Conservation (phyloP, 2,797 vertebrate species). For the Percopsis omiscomaycus region DNA sequence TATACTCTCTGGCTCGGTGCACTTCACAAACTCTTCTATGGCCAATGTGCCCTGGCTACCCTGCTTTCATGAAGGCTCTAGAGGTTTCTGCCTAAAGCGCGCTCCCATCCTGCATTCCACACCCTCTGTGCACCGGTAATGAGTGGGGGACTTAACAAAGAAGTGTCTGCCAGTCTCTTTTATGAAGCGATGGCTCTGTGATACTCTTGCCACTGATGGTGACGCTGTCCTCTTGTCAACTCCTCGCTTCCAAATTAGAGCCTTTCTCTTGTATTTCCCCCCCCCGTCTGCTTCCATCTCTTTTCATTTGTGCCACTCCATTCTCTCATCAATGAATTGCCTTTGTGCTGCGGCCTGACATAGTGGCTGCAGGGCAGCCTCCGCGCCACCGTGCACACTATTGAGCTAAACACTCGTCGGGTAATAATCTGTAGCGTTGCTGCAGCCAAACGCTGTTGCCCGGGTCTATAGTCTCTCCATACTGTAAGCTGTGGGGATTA, state of each 20-base stretch:
- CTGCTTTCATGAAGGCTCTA: constrained; percentile 60
- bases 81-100: constrained; percentile 62
- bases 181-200: constrained; percentile 62
- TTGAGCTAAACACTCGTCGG: constrained; percentile 44
- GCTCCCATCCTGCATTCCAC: constrained; percentile 57
- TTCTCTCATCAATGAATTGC: constrained; percentile 39
- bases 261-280: constrained; percentile 25
- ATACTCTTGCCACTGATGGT: constrained; percentile 66
- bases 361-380: constrained; percentile 26
- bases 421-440: constrained; percentile 56
- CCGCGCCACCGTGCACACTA: constrained; percentile 14
- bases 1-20: constrained; percentile 57
- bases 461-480: constrained; percentile 41
- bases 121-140: constrained; percentile 63
- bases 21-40: constrained; percentile 57
- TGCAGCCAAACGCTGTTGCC: constrained; percentile 37
- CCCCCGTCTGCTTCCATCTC: constrained; percentile 3
- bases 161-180: constrained; percentile 55
- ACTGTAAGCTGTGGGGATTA: constrained; percentile 66
- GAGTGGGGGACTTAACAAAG: constrained; percentile 71
- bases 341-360: constrained; percentile 32
- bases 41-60: constrained; percentile 61
- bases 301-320: constrained; percentile 7
- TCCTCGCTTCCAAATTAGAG: constrained; percentile 58
- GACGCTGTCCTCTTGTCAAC: constrained; percentile 61